Evolutionary conservation across 2,888 invertebrate genomes (phyloP), one percentile per base, ranked within the genome.

Genomic region (Drosophila fungiperda): DNA sequence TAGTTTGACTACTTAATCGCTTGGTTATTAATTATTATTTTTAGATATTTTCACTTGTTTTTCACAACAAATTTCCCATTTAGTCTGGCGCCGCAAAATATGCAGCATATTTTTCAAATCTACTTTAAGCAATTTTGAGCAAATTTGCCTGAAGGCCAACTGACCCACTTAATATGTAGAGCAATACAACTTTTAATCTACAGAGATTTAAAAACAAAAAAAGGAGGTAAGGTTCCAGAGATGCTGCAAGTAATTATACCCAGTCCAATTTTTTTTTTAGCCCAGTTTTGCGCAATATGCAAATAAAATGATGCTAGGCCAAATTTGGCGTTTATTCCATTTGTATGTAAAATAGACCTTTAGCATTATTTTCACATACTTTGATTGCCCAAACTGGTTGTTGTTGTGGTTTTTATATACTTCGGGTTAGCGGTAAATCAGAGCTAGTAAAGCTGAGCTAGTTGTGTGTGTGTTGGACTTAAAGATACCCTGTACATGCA

Each of bases 341-440:
- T 38, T 50, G 50, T 74, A 80, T 76, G 78, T 69, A 61, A 83
- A 85, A 72, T 71, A 76, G 72, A 80, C 80, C 89, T 70, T 71
- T 67, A 29, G 81, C 81, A 83, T 86, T 81, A 89, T 83, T 83
- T 83, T 83, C 89, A 86, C 85, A 89, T 89, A 79, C 77, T 88
- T 80, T 78, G 78, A 78, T 80, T 70, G 75, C 61, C 63, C 17
- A 36, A 68, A 50, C 52, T 38, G n/a, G 49, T 32, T 55, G 55
- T 38, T 55, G 17, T 36, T 35, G 36, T 20, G 38, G 29, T 29
- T 38, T 0, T 20, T 52, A 32, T 38, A 36, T 20, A 33, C 35
- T 61, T 50, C 32, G 72, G 70, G 66, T 66, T 32, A 71, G 60
- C 48, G 67, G 26, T 40, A 57, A 60, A 50, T 40, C 40, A 36